Conservation (phyloP, 2,113 vertebrate species). For the Mystacornis crossleyi region DNA sequence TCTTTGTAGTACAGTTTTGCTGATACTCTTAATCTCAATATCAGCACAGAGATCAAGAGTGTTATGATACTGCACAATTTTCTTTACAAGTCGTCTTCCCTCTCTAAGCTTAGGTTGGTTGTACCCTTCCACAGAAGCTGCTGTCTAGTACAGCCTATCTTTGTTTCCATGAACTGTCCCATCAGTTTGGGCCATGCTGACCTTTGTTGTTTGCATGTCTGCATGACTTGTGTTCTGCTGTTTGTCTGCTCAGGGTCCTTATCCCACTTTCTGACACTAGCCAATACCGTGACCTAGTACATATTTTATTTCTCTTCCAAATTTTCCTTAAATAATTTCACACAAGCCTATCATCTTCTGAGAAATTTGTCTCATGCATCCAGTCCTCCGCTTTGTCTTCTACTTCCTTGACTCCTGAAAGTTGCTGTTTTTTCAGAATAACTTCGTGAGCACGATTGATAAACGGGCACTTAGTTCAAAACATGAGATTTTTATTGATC, state of each 20-base stretch:
- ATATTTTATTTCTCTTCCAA: not conserved
- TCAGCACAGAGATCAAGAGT: not conserved
- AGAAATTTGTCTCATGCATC: not conserved
- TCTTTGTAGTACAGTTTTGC: not conserved
- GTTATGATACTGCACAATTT: accelerated
- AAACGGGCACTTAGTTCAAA: not conserved
- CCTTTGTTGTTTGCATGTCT: slow-evolving; percentile 38
- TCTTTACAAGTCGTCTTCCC: not conserved
- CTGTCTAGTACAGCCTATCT: not conserved
- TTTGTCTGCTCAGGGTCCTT: slow-evolving; percentile 11
- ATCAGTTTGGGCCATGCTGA: not conserved
- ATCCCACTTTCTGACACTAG: not conserved
- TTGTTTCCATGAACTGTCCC: not conserved
- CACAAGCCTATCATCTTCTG: not conserved
- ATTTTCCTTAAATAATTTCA: not conserved
- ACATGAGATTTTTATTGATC: not conserved
- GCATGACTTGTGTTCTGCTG: not conserved
- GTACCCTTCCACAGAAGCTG: not conserved
- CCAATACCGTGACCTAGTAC: not conserved
- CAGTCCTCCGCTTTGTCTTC: not conserved
- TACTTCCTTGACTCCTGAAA: not conserved
- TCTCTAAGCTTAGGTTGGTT: not conserved
- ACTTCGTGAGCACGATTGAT: not conserved
- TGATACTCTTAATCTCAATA: not conserved
- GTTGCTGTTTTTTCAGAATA: not conserved